Evolutionary conservation across 1,140 invertebrate genomes (phyloP).

Genomic region (Bilobella aurantiaca): DNA sequence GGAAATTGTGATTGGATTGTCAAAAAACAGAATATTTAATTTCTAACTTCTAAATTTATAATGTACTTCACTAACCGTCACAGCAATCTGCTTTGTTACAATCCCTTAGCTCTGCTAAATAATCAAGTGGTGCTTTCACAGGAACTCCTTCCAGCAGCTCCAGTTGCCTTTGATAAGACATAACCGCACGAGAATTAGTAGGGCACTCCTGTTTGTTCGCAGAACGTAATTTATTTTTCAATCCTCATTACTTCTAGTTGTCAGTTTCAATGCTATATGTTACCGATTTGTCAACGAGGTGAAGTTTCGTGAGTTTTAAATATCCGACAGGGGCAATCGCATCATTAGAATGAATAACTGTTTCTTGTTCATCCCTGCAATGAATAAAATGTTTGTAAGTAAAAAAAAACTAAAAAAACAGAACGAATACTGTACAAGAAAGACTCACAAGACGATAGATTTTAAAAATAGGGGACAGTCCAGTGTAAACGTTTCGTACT

Average conservation of each 20-base stretch:
- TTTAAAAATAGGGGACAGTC: conserved; percentile 93
- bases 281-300: conserved; percentile 56
- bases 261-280: conserved; percentile 16
- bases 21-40: background rate
- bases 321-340: conserved; percentile 86
- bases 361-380: conserved; percentile 74
- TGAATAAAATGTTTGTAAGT: background rate
- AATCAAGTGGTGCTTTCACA: conserved; percentile 48
- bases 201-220: too few species aligned
- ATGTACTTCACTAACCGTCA: conserved; percentile 20
- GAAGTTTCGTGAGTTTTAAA: conserved; percentile 71
- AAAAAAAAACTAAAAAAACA: background rate
- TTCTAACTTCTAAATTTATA: background rate
- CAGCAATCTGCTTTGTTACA: conserved; percentile 34
- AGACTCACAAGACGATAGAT: conserved; percentile 75
- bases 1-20: background rate
- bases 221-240: too few species aligned
- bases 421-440: background rate
- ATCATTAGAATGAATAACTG: conserved; percentile 77
- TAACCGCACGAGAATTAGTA: too few species aligned
- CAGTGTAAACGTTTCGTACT: conserved; percentile 95
- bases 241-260: conserved; percentile 1
- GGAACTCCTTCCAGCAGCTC: conserved; percentile 41
- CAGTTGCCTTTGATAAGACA: background rate
- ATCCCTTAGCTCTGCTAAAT: conserved; percentile 48